phyloP scores from a whole-genome alignment of 2,888 invertebrate species.

The Odiellus spinosus region DNA sequence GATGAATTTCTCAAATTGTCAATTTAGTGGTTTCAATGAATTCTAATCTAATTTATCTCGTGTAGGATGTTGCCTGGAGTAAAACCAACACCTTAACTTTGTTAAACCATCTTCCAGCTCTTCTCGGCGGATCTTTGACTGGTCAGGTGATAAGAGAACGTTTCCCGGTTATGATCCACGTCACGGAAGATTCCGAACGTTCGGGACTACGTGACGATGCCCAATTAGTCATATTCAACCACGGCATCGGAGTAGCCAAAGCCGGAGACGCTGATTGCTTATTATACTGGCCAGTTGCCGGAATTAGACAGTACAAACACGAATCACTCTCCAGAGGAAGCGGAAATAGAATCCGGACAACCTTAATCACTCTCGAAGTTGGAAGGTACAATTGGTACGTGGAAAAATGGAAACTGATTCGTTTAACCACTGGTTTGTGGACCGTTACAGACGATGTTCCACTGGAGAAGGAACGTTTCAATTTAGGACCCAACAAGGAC shows the following conservation, averaged over 20 bases:
- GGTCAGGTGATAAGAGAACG: slow-evolving; percentile 5
- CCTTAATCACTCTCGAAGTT: slow-evolving; percentile 16
- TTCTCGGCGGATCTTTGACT: slow-evolving; percentile 3
- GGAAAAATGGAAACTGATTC: not conserved
- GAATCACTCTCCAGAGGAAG: slow-evolving; percentile 8
- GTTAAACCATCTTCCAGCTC: slow-evolving; percentile 9
- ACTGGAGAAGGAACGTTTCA: slow-evolving; percentile 18
- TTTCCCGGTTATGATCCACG: slow-evolving; percentile 14
- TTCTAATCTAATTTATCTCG: no score
- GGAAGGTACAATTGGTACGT: slow-evolving; percentile 11
- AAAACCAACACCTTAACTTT: not conserved
- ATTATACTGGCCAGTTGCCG: slow-evolving; percentile 17
- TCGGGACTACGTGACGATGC: slow-evolving; percentile 13
- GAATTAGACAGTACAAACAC: slow-evolving; percentile 16
- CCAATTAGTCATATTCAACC: slow-evolving; percentile 16
- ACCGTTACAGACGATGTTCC: slow-evolving; percentile 10
- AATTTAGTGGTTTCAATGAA: no score
- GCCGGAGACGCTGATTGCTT: slow-evolving; percentile 16
- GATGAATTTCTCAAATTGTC: no score
- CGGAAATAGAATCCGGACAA: slow-evolving; percentile 8
- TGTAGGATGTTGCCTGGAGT: no score
- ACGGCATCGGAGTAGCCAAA: slow-evolving; percentile 14
- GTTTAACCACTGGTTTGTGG: not conserved
- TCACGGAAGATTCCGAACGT: slow-evolving; percentile 15
- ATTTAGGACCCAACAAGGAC: slow-evolving; percentile 14